Evolutionary conservation across 2,888 invertebrate genomes (phyloP), one percentile per base, ranked within the genome.

Genomic region (Octodonta nipae): DNA sequence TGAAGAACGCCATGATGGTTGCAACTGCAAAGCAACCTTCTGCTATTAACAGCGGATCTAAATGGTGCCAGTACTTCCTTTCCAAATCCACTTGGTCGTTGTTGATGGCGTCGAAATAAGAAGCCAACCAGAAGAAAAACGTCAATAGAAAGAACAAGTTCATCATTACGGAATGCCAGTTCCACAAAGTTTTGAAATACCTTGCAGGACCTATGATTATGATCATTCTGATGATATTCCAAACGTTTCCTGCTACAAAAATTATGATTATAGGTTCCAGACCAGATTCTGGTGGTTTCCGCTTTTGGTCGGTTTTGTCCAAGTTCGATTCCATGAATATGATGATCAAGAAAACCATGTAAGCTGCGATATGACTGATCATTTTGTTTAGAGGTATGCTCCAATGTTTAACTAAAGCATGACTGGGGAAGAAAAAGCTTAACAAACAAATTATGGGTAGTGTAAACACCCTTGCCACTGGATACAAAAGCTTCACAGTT

Each of bases 321-420:
- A 66, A 59, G 57, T 72, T 70, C 15, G 73, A 74, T 47, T 73
- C 67, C 28, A 68, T 46, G 52, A 73, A 74, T 37, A 79, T 66
- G 38, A 78, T 54, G 2, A 68, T 50, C 29, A 80, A 66, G 59
- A 81, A 82, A 37, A 77, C 60, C 33, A 75, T 52, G 54, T 78
- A 79, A 8, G 75, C 71, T 10, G 77, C 68, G 4, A 71, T 65
- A 48, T 74, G 75, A 31, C 73, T 77, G 45, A 82, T 70, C 62
- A 79, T 75, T 60, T 77, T 76, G 56, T 78, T 78, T 41, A 78
- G 65, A 15, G 81, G 81, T 46, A 76, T 66, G 43, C 65, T 62
- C 66, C 69, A 75, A 50, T 67, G 66, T 36, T 60, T 64, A 11
- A 71, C 65, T 32, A 62, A 51, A 7, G 54, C 43, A 42, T 69